phyloP scores from a whole-genome alignment of 1,140 invertebrate species.

The Tetramorium simillimum region DNA sequence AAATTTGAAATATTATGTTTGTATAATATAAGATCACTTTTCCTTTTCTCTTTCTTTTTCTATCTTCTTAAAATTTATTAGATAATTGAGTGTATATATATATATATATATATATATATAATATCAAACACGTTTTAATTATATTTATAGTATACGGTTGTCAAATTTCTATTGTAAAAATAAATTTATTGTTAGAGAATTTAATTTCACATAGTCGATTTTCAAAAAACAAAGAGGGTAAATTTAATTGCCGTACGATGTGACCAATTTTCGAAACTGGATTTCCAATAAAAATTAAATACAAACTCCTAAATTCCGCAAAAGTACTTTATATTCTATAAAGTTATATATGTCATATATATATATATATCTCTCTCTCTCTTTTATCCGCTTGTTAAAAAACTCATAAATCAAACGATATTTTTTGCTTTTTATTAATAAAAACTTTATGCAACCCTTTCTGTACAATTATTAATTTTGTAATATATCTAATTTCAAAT shows the following conservation, averaged over 20 bases:
- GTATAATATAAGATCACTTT: background rate
- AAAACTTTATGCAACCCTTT: background rate
- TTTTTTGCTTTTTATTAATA: background rate
- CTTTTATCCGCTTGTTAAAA: background rate
- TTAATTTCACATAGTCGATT: background rate
- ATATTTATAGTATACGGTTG: background rate
- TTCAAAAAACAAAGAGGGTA: background rate
- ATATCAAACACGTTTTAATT: background rate
- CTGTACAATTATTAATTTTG: background rate
- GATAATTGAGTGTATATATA: background rate
- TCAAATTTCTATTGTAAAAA: background rate
- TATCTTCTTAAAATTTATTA: background rate
- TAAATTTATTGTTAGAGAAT: background rate
- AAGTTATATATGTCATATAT: background rate
- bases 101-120: background rate
- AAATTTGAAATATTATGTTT: background rate
- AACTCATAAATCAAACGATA: background rate
- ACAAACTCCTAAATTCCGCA: background rate
- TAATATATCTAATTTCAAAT: background rate
- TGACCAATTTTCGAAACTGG: background rate
- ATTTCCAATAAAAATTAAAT: background rate
- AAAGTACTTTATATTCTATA: background rate
- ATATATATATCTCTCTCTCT: background rate
- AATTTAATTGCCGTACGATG: background rate
- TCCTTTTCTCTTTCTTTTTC: background rate